A percentile compares a stretch with the other conserved stretches of the same genome.
Evolutionary conservation across 2,797 vertebrate species (phyloP).

Genomic region (Fratercula arctica): DNA sequence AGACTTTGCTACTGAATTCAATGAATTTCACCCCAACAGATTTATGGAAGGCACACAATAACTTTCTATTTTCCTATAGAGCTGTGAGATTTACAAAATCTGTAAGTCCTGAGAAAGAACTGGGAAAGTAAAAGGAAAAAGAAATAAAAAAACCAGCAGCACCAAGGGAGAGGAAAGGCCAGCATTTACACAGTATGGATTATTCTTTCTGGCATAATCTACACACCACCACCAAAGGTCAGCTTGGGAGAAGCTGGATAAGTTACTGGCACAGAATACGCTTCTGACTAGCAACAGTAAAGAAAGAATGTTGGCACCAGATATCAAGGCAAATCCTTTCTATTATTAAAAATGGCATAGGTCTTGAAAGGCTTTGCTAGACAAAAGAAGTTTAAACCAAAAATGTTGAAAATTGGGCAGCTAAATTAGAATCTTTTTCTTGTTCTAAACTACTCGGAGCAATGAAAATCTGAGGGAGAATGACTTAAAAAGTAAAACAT

Average conservation of each 20-base stretch:
- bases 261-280: background rate
- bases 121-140: background rate
- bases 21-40: background rate
- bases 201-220: background rate
- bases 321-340: background rate
- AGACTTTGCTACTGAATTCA: background rate
- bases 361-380: background rate
- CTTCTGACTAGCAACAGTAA: background rate
- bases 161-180: background rate
- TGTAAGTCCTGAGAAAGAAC: background rate
- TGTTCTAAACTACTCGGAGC: background rate
- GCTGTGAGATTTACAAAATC: background rate
- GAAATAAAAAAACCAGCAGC: background rate
- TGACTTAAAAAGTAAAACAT: background rate
- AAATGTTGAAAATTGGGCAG: background rate
- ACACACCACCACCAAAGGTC: background rate
- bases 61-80: conserved; percentile 18
- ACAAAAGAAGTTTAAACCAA: background rate
- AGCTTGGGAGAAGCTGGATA: background rate
- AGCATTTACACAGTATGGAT: background rate
- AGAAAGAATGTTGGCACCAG: background rate
- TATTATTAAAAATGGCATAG: background rate
- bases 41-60: background rate
- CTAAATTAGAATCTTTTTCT: background rate
- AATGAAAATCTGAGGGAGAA: background rate